Conservation (phyloP, 2,113 vertebrate genomes). For the Polypterus bichir region DNA sequence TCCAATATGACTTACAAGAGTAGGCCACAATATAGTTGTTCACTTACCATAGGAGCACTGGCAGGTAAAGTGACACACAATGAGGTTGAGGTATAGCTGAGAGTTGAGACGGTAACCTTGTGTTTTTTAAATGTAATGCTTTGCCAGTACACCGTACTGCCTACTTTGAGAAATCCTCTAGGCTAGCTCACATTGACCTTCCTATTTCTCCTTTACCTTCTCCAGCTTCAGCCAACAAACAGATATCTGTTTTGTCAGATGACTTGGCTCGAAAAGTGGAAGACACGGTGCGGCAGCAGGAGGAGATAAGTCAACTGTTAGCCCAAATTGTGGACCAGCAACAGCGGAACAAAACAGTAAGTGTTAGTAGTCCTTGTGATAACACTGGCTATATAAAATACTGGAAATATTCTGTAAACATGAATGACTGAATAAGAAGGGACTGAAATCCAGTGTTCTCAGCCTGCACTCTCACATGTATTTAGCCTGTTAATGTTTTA, state of each 20-base stretch:
- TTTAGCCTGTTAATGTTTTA: background rate
- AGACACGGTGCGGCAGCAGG: slow-evolving; percentile 58
- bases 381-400: no score
- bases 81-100: no score
- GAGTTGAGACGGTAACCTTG: no score
- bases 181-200: no score
- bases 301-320: slow-evolving; percentile 68
- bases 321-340: slow-evolving; percentile 64
- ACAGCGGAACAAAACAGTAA: slow-evolving; percentile 60
- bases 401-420: background rate
- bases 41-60: no score
- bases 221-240: slow-evolving; percentile 64
- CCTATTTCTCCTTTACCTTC: rapidly evolving
- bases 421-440: background rate
- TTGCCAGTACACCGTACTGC: no score
- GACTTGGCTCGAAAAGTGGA: slow-evolving; percentile 64
- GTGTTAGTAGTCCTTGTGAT: slow-evolving; percentile 6
- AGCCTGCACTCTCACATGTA: no score
- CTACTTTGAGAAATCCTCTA: no score
- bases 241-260: slow-evolving; percentile 60
- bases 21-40: no score
- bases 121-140: no score
- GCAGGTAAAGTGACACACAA: no score
- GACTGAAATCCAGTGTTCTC: background rate
- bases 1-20: no score